These are phyloP conservation scores for Dichetophora obliterata DNA, from an alignment of 2,888 invertebrate genomes.

Conservation along the genomic window DNA sequence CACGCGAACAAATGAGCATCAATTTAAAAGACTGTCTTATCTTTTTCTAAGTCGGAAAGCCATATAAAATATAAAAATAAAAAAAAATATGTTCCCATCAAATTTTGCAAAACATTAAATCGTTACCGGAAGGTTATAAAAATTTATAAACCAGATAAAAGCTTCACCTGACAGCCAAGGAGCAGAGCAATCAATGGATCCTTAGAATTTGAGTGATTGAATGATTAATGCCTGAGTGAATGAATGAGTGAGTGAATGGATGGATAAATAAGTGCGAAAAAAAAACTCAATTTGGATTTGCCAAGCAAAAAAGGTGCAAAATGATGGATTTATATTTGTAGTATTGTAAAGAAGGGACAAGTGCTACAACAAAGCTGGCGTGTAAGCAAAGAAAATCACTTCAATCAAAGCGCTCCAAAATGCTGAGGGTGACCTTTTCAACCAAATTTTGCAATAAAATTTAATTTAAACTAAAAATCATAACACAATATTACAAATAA, in stretches of 20 bases:
- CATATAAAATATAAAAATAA: background rate
- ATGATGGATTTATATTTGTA: conserved; percentile 7
- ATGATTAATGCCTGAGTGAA: background rate
- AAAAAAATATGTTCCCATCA: background rate
- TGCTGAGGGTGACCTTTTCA: background rate
- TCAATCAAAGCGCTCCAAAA: background rate
- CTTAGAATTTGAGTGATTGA: background rate
- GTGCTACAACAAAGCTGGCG: background rate
- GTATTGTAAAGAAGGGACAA: background rate
- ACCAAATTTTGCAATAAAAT: too few relatives aligned
- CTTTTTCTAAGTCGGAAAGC: background rate
- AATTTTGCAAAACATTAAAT: conserved; percentile 32
- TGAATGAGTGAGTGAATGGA: background rate
- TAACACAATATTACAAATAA: background rate
- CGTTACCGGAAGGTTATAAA: background rate
- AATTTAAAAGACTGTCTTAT: background rate
- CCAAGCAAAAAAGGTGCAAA: conserved; percentile 10
- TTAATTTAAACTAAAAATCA: too few relatives aligned
- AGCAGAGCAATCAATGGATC: background rate
- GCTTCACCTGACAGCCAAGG: background rate
- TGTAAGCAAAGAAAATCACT: background rate
- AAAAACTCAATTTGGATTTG: conserved; percentile 30
- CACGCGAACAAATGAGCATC: background rate
- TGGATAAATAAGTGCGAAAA: background rate
- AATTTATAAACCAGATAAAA: background rate